Conservation (phyloP, 2,113 vertebrate species). For the Periophthalmus modestus region DNA sequence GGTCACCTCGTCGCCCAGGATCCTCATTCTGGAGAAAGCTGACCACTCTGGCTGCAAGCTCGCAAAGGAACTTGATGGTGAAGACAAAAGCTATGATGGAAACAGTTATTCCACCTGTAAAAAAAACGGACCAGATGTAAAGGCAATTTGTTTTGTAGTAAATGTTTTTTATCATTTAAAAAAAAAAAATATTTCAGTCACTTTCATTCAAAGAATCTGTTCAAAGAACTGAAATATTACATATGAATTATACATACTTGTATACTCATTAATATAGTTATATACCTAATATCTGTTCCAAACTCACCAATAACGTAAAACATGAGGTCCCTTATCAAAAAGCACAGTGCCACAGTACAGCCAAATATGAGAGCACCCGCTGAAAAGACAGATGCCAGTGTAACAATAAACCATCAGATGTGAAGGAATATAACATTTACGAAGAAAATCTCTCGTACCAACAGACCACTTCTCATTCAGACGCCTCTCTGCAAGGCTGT, state of each 20-base stretch:
- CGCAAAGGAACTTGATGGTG: slow-evolving; percentile 99
- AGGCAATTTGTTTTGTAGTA: not conserved
- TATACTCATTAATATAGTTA: no score
- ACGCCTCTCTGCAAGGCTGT: slow-evolving; percentile 78
- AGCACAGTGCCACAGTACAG: slow-evolving; percentile 88
- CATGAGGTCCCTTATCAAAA: slow-evolving; percentile 97
- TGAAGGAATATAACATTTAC: not conserved
- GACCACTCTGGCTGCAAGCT: slow-evolving; percentile 95
- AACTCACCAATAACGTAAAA: slow-evolving; percentile 99
- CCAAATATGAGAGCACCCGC: slow-evolving; percentile 82
- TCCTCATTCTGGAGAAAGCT: slow-evolving; percentile 99
- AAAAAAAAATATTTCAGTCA: no score
- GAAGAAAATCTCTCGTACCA: slow-evolving; percentile 60
- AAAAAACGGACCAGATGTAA: slow-evolving; percentile 1
- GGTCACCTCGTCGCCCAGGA: slow-evolving; percentile 91
- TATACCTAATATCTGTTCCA: not conserved
- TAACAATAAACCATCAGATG: slow-evolving; percentile 1
- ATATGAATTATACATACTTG: no score
- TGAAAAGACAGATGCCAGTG: slow-evolving; percentile 51
- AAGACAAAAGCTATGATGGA: slow-evolving; percentile 98
- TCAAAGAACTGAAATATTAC: no score
- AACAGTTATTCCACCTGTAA: slow-evolving; percentile 94
- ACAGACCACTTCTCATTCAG: slow-evolving; percentile 84
- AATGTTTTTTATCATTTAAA: not conserved
- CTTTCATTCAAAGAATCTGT: no score